Conservation (phyloP, 2,797 vertebrate species). For the Sarcophilus harrisii region DNA sequence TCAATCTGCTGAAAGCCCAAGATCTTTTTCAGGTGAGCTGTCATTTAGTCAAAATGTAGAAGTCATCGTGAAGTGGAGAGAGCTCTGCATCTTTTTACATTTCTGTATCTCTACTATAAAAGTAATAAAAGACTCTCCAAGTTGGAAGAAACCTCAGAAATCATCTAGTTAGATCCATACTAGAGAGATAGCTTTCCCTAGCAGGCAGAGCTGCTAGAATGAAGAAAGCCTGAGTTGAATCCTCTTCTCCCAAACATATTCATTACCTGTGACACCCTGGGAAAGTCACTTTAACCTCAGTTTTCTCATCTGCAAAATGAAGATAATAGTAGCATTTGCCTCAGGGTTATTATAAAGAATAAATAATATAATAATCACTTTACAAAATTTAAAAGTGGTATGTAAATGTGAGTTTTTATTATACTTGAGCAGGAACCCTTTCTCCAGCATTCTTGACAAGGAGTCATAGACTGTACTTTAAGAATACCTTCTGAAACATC, state of each 20-base stretch:
- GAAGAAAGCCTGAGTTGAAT: neutral
- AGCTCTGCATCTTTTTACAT: neutral
- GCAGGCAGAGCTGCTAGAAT: neutral
- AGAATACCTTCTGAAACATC: neutral
- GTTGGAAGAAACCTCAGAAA: neutral
- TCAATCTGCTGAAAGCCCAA: neutral
- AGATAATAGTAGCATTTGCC: neutral
- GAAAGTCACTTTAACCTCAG: neutral
- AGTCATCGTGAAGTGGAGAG: neutral
- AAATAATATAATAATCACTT: neutral
- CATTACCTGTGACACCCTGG: too few species aligned
- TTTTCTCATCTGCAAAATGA: neutral
- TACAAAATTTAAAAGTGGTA: neutral
- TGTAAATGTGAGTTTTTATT: neutral
- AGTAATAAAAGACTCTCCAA: neutral
- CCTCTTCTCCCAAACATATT: neutral
- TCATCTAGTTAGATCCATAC: neutral
- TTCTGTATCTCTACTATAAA: neutral
- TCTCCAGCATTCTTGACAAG: neutral
- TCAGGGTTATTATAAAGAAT: neutral
- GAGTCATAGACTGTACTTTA: neutral
- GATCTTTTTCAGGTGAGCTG: neutral
- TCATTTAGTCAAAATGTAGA: neutral
- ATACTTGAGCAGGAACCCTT: neutral
- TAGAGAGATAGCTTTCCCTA: neutral